Percentiles rank a stretch among this genome's conserved stretches.
Evolutionary conservation across 2,888 invertebrate genomes (phyloP).

Genomic region (Papilio gigon): DNA sequence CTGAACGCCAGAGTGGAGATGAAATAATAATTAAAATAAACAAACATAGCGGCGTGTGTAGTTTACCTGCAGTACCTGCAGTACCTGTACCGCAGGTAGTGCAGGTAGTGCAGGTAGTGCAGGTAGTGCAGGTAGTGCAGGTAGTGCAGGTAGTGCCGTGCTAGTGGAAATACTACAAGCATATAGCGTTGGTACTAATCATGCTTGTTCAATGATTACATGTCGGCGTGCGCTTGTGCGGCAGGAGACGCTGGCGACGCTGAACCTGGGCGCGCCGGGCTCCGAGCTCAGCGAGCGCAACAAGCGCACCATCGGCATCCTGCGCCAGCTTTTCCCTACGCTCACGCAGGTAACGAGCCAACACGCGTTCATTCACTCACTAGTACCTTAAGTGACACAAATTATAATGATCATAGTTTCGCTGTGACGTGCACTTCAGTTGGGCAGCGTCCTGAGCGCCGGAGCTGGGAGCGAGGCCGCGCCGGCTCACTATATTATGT

Average conservation of each 20-base stretch:
- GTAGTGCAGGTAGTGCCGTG: too few species aligned
- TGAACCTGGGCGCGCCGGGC: slow-evolving; percentile 86
- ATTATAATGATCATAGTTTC: not conserved
- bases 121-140: too few species aligned
- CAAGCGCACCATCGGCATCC: slow-evolving; percentile 89
- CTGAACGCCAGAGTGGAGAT: too few species aligned
- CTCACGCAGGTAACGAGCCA: slow-evolving; percentile 88
- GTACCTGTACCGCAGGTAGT: too few species aligned
- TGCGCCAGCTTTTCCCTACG: slow-evolving; percentile 88
- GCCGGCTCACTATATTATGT: not conserved
- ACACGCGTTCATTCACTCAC: not conserved
- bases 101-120: too few species aligned
- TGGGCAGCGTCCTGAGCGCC: not conserved
- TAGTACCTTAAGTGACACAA: not conserved
- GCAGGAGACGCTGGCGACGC: slow-evolving; percentile 86
- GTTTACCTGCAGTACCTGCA: too few species aligned
- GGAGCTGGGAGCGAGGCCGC: not conserved
- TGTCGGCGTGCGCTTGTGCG: not conserved
- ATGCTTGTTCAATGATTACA: not conserved
- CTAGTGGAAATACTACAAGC: too few species aligned
- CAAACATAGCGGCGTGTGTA: too few species aligned
- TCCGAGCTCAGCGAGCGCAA: slow-evolving; percentile 86
- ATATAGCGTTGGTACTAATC: too few species aligned
- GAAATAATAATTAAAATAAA: too few species aligned
- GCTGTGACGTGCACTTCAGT: not conserved